Evolutionary conservation across 2,797 vertebrate species (phyloP).

Genomic region (Trichosurus vulpecula): DNA sequence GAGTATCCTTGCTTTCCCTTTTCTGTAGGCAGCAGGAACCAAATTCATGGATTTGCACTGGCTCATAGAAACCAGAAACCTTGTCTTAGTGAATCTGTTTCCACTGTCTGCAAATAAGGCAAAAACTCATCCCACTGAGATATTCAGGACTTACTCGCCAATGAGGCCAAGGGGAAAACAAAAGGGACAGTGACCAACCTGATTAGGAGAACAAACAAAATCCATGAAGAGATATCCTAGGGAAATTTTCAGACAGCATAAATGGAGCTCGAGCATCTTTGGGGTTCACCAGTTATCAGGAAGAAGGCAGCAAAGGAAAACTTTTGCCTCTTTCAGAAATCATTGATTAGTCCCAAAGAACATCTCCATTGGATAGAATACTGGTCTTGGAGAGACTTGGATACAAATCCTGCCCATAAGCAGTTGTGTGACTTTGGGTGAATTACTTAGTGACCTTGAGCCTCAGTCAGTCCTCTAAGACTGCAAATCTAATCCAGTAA

Average conservation of each 20-base stretch:
- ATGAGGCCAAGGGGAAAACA: neutral
- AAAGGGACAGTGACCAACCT: neutral
- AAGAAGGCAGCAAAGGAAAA: neutral
- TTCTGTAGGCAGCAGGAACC: neutral
- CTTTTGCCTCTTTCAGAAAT: neutral
- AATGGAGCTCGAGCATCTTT: neutral
- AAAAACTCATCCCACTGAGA: neutral
- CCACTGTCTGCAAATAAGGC: neutral
- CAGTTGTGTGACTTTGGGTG: neutral
- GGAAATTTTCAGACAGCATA: neutral
- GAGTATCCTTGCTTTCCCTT: neutral
- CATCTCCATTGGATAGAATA: neutral
- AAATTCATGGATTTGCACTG: neutral
- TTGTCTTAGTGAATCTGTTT: neutral
- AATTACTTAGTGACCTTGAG: neutral
- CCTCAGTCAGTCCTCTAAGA: neutral
- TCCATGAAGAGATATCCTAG: neutral
- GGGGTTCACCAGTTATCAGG: neutral
- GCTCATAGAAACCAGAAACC: neutral
- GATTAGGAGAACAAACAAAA: neutral
- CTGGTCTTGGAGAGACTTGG: neutral
- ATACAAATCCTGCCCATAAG: neutral
- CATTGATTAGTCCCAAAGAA: neutral
- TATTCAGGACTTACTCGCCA: neutral
- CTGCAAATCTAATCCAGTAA: neutral